Conservation (phyloP, 2,888 invertebrate genomes). For the Sarcophaga subvicina region DNA sequence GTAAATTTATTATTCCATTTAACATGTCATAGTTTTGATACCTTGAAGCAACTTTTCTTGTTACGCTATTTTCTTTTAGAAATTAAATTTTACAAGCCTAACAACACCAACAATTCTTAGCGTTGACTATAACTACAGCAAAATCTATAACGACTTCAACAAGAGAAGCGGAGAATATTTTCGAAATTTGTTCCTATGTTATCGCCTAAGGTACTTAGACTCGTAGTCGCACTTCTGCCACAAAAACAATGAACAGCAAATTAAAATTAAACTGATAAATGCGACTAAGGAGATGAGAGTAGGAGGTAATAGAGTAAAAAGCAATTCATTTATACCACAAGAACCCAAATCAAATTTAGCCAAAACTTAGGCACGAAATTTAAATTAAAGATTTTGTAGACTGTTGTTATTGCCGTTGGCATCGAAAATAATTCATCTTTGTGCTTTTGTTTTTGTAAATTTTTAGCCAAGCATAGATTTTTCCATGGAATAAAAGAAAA, state of each 20-base stretch:
- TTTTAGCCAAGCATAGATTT: conserved; percentile 27
- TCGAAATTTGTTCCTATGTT: conserved; percentile 1
- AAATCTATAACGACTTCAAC: neutral
- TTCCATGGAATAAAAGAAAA: conserved; percentile 45
- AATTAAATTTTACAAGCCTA: conserved; percentile 29
- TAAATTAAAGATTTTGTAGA: conserved; percentile 33
- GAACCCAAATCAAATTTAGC: conserved; percentile 62
- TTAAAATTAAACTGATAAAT: neutral
- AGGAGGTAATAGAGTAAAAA: neutral
- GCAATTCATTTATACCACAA: conserved; percentile 42
- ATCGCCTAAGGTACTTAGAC: neutral
- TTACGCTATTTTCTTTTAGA: neutral
- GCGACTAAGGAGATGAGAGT: neutral
- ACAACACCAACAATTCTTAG: conserved; percentile 1
- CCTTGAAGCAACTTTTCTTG: conserved; percentile 47
- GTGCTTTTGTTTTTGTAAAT: conserved; percentile 25
- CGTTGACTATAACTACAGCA: too few species aligned
- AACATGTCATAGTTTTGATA: conserved; percentile 49
- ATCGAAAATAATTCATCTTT: conserved; percentile 1
- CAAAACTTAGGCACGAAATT: conserved; percentile 43
- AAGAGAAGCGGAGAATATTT: neutral
- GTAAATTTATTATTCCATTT: conserved; percentile 44
- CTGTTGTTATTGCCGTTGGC: neutral
- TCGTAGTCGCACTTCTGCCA: neutral
- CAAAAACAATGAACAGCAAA: neutral